Evolutionary conservation across 2,113 vertebrate species (phyloP).

Genomic region (Tiliqua scincoides): DNA sequence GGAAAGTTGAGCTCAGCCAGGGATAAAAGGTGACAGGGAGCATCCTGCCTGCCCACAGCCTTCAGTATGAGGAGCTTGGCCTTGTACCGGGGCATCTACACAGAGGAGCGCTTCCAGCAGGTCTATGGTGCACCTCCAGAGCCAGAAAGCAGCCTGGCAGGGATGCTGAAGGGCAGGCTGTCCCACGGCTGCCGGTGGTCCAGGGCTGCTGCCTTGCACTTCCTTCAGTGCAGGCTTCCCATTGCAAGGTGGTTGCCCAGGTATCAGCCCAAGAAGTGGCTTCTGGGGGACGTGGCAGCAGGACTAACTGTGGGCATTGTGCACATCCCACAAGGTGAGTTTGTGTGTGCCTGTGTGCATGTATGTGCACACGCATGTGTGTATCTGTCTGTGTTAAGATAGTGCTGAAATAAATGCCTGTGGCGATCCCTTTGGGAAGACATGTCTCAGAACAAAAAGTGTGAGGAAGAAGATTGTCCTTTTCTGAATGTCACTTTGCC

Average conservation of each 20-base stretch:
- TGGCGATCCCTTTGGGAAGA: not conserved
- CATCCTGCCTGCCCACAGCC: conserved; percentile 30
- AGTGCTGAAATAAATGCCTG: not conserved
- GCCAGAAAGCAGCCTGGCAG: not conserved
- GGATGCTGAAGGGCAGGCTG: conserved; percentile 28
- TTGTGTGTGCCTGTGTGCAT: not conserved
- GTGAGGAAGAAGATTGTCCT: not conserved
- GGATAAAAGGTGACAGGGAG: conserved; percentile 28
- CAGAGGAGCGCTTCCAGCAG: conserved; percentile 84
- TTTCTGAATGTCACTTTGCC: not conserved
- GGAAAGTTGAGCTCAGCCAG: not conserved
- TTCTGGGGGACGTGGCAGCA: conserved; percentile 85
- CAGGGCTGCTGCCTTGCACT: conserved; percentile 70
- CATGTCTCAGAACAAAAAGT: not conserved
- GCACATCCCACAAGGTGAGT: conserved; percentile 91
- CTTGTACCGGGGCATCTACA: conserved; percentile 83
- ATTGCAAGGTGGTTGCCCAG: conserved; percentile 84
- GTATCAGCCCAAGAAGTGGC: conserved; percentile 86
- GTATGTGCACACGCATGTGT: not conserved
- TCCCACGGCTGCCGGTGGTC: conserved; percentile 75
- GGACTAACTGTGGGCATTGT: conserved; percentile 90
- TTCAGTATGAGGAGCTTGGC: conserved; percentile 80
- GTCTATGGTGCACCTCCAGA: conserved; percentile 73
- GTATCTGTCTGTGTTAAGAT: not conserved
- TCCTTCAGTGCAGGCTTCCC: conserved; percentile 81